phyloP scores from a whole-genome alignment of 2,797 vertebrate species.

The Pangasius larnaudii region DNA sequence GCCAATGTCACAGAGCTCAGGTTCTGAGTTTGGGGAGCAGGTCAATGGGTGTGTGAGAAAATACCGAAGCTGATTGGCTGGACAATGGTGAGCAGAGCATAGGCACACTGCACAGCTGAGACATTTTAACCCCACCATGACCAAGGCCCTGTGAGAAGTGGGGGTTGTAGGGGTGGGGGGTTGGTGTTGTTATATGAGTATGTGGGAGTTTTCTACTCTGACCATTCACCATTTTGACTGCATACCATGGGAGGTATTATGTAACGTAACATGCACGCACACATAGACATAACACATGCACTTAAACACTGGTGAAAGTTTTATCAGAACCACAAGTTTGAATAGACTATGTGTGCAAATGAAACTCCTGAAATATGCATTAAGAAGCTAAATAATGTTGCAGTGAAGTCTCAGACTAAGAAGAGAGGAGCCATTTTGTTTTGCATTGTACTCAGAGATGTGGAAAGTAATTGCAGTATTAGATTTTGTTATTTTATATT shows the following conservation, averaged over 20 bases:
- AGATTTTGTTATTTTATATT: background rate
- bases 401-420: background rate
- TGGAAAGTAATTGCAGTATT: background rate
- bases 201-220: slow-evolving; percentile 6
- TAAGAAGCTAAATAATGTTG: background rate
- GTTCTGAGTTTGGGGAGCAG: slow-evolving; percentile 32
- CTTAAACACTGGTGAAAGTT: background rate
- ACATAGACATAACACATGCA: background rate
- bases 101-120: slow-evolving; percentile 25
- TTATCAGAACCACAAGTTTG: background rate
- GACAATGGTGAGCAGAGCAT: slow-evolving; percentile 48
- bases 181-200: background rate
- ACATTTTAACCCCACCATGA: slow-evolving; percentile 33
- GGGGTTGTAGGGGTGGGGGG: background rate
- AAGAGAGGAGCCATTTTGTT: background rate
- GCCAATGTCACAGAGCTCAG: slow-evolving; percentile 18
- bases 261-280: slow-evolving; percentile 49
- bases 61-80: slow-evolving; percentile 58
- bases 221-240: background rate
- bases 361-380: background rate
- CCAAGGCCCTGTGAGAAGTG: background rate
- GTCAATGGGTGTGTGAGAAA: slow-evolving; percentile 60
- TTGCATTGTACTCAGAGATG: background rate
- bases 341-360: background rate
- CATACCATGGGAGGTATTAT: background rate